These are phyloP conservation scores for Forficula auricularia DNA, from an alignment of 1,140 invertebrate species.

Conservation along the genomic window DNA sequence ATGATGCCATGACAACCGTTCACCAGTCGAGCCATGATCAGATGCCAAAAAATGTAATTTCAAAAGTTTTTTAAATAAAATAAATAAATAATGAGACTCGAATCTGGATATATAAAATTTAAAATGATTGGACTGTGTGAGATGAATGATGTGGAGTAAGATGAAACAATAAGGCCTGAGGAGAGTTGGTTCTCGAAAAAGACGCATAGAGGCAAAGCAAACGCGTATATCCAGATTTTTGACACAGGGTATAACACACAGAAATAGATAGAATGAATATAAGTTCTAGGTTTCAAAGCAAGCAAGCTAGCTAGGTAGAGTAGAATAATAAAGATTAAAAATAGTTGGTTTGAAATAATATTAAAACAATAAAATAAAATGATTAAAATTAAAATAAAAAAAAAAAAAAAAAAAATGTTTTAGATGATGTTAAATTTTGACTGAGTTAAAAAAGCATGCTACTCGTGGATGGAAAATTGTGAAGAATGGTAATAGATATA, in stretches of 20 bases:
- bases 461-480: not conserved
- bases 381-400: constrained; percentile 1
- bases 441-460: constrained; percentile 11
- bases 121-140: constrained; percentile 1
- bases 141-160: constrained; percentile 6
- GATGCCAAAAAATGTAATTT: constrained; percentile 9
- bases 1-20: too few relatives aligned
- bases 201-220: constrained; percentile 2
- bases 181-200: too few relatives aligned
- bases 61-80: constrained; percentile 10
- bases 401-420: constrained; percentile 10
- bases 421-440: constrained; percentile 7
- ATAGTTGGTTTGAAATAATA: not conserved
- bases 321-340: constrained; percentile 5
- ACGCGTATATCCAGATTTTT: constrained; percentile 15
- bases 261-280: too few relatives aligned
- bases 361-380: too few relatives aligned
- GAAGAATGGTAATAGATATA: constrained; percentile 2
- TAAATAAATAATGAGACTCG: constrained; percentile 7
- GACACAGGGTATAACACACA: too few relatives aligned
- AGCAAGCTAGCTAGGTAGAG: not conserved
- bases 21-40: too few relatives aligned
- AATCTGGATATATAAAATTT: too few relatives aligned
- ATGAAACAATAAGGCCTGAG: not conserved
- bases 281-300: too few relatives aligned